Percentiles rank a stretch among this genome's conserved stretches.
Evolutionary conservation across 2,888 invertebrate genomes (phyloP).

Genomic region (Anthophora plumipes): DNA sequence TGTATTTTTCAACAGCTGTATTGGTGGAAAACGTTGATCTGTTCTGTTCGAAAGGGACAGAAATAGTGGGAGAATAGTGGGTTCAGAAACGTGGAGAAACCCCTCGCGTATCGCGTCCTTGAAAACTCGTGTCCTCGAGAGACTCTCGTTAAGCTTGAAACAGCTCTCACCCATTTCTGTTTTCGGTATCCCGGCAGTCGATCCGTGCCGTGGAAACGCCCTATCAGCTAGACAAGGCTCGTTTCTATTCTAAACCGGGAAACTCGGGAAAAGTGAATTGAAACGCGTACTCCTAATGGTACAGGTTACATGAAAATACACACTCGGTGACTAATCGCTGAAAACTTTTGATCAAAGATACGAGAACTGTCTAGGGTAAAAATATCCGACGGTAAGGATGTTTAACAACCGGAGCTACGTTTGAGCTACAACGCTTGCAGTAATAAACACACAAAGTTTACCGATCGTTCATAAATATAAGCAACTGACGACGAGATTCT

Average conservation of each 20-base stretch:
- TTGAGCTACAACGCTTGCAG: neutral
- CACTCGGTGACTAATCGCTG: neutral
- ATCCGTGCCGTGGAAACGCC: conserved; percentile 26
- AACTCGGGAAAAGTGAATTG: neutral
- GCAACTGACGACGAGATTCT: conserved; percentile 19
- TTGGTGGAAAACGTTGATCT: conserved; percentile 43
- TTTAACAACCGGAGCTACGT: neutral
- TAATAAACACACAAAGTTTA: conserved; percentile 1
- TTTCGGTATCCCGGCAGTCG: neutral
- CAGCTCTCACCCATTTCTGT: neutral
- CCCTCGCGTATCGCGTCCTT: neutral
- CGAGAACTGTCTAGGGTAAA: neutral
- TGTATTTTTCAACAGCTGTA: conserved; percentile 49
- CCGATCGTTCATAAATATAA: conserved; percentile 18
- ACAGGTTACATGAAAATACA: neutral
- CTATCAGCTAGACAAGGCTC: conserved; percentile 5
- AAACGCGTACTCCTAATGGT: neutral
- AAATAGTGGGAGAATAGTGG: conserved; percentile 45
- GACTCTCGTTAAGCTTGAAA: conserved; percentile 13
- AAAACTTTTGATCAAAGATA: neutral
- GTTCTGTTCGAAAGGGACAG: conserved; percentile 21
- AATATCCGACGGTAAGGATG: conserved; percentile 5
- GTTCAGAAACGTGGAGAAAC: neutral
- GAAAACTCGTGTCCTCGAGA: neutral
- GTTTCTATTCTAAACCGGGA: neutral